Base-by-base conservation (phyloP, 1,140 invertebrate genomes). In the Ganaspis sp. region DNA sequence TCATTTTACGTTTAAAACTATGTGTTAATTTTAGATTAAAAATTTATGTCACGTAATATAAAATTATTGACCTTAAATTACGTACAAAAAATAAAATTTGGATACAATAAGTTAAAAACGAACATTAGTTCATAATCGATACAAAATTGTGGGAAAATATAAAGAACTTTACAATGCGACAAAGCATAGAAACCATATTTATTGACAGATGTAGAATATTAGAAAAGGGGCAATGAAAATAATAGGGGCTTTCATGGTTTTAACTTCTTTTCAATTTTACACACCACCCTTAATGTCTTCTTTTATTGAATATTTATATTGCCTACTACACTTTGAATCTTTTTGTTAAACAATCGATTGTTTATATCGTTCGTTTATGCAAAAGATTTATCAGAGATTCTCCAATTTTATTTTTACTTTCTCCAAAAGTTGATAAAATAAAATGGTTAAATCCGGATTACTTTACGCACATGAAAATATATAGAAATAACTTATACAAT, bases 231-330 rank as follows among this genome's bases (percentile, higher is more conserved):
- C 29, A 64, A n/a, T 64, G 12, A 64, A 29, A 64, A 64, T 64
- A 64, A 26, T 26, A 64, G 54, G 23, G 58, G 58, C 58, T 64
- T 26, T 11, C 29, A 29, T 15, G 26, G 23, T 15, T n/a, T 64
- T 64, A 64, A 64, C 58, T 64, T 6, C 58, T 64, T 64, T 64
- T 15, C 58, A 64, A 26, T 34, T 64, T n/a, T n/a, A 49, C 45
- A 49, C 45, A 49, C 8, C 45, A 49, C 45, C 45, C 45, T 49
- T 49, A n/a, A 49, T 49, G 17, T 49, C n/a, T 49, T 49, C n/a
- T 11, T 40, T 40, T n/a, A 49, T n/a, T 15, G 15, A 49, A 49
- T 49, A 5, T 5, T 49, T 0, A 45, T 17, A 49, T 4, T 49
- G 15, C 1, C n/a, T 4, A 6, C 4, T 49, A 49, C 8, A 49